A percentile compares a stretch with the other conserved stretches of the same genome.
Evolutionary conservation across 2,797 vertebrate species (phyloP).

Genomic region (Sebastes cheni): DNA sequence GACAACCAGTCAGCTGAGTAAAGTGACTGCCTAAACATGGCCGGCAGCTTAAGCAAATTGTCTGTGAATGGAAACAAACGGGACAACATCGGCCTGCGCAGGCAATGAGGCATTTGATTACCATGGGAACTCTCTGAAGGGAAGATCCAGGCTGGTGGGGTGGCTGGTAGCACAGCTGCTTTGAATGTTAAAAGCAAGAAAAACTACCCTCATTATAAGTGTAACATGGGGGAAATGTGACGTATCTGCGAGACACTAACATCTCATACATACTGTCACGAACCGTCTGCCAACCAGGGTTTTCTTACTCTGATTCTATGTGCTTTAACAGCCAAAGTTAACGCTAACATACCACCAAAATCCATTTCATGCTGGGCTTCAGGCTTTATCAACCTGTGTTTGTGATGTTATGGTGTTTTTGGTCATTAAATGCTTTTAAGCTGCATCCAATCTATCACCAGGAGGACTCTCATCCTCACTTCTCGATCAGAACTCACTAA

Average conservation of each 20-base stretch:
- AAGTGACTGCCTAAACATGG: background rate
- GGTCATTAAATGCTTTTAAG: constrained; percentile 4
- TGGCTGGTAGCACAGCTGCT: constrained; percentile 14
- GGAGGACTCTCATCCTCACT: constrained; percentile 8
- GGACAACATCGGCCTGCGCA: background rate
- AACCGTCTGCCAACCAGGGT: background rate
- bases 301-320: background rate
- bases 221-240: background rate
- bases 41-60: constrained; percentile 32
- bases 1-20: constrained; percentile 18
- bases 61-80: constrained; percentile 43
- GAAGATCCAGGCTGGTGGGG: background rate
- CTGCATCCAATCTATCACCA: background rate
- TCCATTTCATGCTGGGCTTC: background rate
- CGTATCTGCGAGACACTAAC: background rate
- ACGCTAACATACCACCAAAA: background rate
- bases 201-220: background rate
- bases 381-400: background rate
- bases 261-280: background rate
- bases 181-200: background rate
- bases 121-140: background rate
- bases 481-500: background rate
- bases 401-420: background rate
- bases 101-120: constrained; percentile 43
- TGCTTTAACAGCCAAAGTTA: background rate